Conservation (phyloP, 2,888 invertebrate genomes). For the Empis livida region DNA sequence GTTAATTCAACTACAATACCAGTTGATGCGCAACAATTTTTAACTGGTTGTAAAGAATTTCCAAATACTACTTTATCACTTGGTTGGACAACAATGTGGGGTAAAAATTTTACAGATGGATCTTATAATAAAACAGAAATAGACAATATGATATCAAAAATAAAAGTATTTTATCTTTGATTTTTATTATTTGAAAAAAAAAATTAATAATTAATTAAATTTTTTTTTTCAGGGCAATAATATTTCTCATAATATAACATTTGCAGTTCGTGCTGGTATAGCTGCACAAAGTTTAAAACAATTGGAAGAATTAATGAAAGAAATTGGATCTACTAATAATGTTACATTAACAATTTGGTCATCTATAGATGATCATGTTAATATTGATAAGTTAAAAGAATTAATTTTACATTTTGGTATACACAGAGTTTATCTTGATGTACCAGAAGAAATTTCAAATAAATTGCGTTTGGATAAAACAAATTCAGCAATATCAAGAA, state of each 20-base stretch:
- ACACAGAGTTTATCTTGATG: slow-evolving; percentile 61
- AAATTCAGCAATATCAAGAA: neutral
- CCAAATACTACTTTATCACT: slow-evolving; percentile 57
- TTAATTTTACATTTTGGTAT: slow-evolving; percentile 54
- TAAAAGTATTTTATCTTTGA: slow-evolving; percentile 32
- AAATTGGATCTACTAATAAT: slow-evolving; percentile 25
- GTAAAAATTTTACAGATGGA: slow-evolving; percentile 39
- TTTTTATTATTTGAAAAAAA: neutral
- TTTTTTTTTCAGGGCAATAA: slow-evolving; percentile 17
- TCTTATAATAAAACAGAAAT: slow-evolving; percentile 51
- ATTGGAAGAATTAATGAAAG: slow-evolving; percentile 46
- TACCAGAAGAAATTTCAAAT: slow-evolving; percentile 48
- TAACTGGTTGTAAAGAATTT: slow-evolving; percentile 40
- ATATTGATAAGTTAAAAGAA: slow-evolving; percentile 48
- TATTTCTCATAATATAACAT: slow-evolving; percentile 47
- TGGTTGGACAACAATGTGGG: slow-evolving; percentile 72
- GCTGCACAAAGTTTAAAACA: slow-evolving; percentile 52
- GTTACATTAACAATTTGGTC: slow-evolving; percentile 71
- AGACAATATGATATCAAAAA: slow-evolving; percentile 50
- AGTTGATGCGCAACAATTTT: slow-evolving; percentile 38
- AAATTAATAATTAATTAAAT: neutral
- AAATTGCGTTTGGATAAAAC: slow-evolving; percentile 28
- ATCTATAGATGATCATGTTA: slow-evolving; percentile 49
- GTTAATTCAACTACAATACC: slow-evolving; percentile 45
- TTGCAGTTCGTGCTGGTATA: slow-evolving; percentile 59